Conservation (phyloP, 2,888 invertebrate genomes). For the Arrhopalites spinosus region DNA sequence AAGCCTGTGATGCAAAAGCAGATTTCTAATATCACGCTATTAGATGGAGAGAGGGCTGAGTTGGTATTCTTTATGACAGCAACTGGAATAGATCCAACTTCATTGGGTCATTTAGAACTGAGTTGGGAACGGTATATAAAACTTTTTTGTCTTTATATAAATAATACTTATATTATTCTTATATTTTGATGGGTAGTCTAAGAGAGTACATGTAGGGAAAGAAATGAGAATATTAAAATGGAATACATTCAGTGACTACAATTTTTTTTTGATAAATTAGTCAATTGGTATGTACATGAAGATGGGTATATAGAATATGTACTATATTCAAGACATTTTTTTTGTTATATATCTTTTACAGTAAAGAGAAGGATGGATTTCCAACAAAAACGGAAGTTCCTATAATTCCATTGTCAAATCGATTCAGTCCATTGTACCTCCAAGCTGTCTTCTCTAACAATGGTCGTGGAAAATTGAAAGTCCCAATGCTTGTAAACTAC, state of each 20-base stretch:
- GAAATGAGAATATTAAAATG: too few relatives aligned
- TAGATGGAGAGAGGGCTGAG: slow-evolving; percentile 32
- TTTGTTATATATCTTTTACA: too few relatives aligned
- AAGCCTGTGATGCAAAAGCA: background rate
- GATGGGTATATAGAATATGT: too few relatives aligned
- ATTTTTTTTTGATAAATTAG: too few relatives aligned
- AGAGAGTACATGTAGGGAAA: too few relatives aligned
- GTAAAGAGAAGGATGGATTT: slow-evolving; percentile 22
- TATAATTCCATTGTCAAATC: slow-evolving; percentile 35
- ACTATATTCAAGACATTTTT: background rate
- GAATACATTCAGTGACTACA: too few relatives aligned
- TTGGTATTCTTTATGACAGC: slow-evolving; percentile 19
- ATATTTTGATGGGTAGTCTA: too few relatives aligned
- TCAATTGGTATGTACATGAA: too few relatives aligned
- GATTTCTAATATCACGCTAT: slow-evolving; percentile 9
- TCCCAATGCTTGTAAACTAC: slow-evolving; percentile 72
- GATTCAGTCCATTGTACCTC: slow-evolving; percentile 41
- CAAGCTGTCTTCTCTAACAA: slow-evolving; percentile 44
- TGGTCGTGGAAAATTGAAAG: slow-evolving; percentile 46
- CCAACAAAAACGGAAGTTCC: slow-evolving; percentile 27
- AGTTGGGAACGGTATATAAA: slow-evolving; percentile 41
- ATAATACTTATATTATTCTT: too few relatives aligned
- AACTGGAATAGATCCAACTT: background rate
- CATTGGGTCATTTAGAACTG: slow-evolving; percentile 41
- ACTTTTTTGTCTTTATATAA: background rate